Evolutionary conservation across 2,888 invertebrate species (phyloP), one percentile per base, ranked within the genome.

Genomic region (Ichneumoninae sp.): DNA sequence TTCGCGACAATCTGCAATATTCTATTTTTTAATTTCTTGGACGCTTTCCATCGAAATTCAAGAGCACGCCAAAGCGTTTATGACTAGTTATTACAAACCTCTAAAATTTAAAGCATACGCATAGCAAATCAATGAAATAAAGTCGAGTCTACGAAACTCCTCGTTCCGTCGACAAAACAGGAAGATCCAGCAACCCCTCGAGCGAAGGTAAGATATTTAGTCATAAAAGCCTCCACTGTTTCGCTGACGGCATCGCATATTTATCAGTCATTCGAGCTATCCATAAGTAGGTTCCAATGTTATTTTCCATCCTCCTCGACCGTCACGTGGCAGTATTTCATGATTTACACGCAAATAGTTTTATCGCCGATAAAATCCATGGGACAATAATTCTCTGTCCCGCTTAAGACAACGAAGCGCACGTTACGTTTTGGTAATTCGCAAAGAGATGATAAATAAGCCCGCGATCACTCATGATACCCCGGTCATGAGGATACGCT

Each of bases 371-470:
- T 77, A 73, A 66, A 82, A 82, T 57, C 19, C 66, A 54, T 22
- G 5, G 33, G 50, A 33, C 30, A 66, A 66, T 68, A 40, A 63
- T 66, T 57, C 77, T 74, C 47, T 54, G 22, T 10, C 10, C 54
- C 73, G 47, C 54, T 8, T 22, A 13, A 66, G 47, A 83, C 71
- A 54, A 70, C 36, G 22, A 26, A 68, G n/a, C 57, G 3, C 57
- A 30, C 44, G 63, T 13, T 36, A 74, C 50, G 81, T 70, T 70
- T 44, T 44, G n/a, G 66, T 85, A 85, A 85, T 85, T 71, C 75
- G 74, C 69, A 13, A 57, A 85, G 82, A 82, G 78, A 82, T 84
- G 81, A 82, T 75, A 82, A 82, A 81, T 81, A 82, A 82, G 78
- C 78, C 75, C 71, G 66, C 75, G 79, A 85, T 82, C 78, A 60